Conservation (phyloP, 2,797 vertebrate genomes). For the Siniperca obscura region DNA sequence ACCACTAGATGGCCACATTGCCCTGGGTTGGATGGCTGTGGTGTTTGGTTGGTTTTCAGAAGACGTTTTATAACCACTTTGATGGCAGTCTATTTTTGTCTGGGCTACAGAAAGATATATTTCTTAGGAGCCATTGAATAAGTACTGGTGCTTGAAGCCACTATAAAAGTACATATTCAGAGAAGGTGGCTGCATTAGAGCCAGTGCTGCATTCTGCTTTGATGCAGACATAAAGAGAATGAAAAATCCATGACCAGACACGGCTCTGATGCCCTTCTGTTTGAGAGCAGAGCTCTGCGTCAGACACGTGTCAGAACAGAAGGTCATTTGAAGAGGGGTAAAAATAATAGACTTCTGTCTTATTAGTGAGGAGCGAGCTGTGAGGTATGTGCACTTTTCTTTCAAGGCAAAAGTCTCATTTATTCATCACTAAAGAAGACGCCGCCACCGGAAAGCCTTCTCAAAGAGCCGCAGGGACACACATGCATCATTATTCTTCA, state of each 20-base stretch:
- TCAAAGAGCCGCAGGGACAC: slow-evolving; percentile 40
- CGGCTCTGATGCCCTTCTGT: slow-evolving; percentile 24
- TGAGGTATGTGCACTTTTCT: slow-evolving; percentile 25
- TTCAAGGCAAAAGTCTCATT: slow-evolving; percentile 59
- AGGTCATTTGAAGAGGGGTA: slow-evolving; percentile 37
- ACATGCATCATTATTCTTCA: slow-evolving; percentile 55
- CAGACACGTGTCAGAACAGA: slow-evolving; percentile 47
- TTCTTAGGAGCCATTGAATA: slow-evolving; percentile 26
- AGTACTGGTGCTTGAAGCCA: slow-evolving; percentile 31
- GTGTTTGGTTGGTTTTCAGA: slow-evolving; percentile 1
- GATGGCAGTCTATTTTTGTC: slow-evolving; percentile 24
- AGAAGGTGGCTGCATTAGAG: slow-evolving; percentile 21
- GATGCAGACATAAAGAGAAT: slow-evolving; percentile 25
- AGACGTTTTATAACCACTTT: slow-evolving; percentile 20
- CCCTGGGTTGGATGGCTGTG: neutral
- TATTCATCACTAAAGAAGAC: slow-evolving; percentile 49
- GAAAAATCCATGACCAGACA: slow-evolving; percentile 26
- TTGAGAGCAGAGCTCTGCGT: slow-evolving; percentile 41
- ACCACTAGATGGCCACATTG: slow-evolving; percentile 77
- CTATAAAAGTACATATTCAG: slow-evolving; percentile 34
- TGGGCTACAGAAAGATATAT: slow-evolving; percentile 24
- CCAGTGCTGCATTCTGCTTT: slow-evolving; percentile 7
- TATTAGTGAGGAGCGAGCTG: slow-evolving; percentile 42
- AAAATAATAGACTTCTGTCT: slow-evolving; percentile 34
- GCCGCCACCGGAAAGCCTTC: slow-evolving; percentile 12